Evolutionary conservation across 1,140 invertebrate genomes (phyloP).

Genomic region (Bombus consobrinus): DNA sequence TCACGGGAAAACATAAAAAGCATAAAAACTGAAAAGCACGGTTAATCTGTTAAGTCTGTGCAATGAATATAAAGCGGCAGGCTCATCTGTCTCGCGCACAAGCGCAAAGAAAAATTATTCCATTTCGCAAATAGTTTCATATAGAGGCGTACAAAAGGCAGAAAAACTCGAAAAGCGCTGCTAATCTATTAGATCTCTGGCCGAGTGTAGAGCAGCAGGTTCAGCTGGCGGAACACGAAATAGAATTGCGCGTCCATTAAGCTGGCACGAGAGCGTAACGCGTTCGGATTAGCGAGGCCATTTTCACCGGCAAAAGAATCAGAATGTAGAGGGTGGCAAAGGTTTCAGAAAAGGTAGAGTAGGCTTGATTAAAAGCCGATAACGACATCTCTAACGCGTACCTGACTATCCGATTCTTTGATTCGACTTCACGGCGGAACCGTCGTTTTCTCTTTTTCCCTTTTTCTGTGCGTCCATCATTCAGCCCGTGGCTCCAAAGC

Average conservation of each 20-base stretch:
- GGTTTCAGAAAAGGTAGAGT: conserved; percentile 14
- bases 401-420: conserved; percentile 45
- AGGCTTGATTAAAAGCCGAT: conserved; percentile 63
- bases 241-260: not conserved
- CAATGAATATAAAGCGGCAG: not conserved
- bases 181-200: not conserved
- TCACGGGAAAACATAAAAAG: not conserved
- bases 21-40: not conserved
- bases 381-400: conserved; percentile 52
- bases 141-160: not conserved
- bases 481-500: conserved; percentile 5
- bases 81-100: not conserved
- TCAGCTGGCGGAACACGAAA: conserved; percentile 2
- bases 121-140: not conserved
- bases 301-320: conserved; percentile 11
- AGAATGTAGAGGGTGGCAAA: not conserved
- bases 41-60: not conserved
- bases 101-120: not conserved
- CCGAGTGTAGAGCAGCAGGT: not conserved
- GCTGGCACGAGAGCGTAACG: conserved; percentile 2
- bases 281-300: conserved; percentile 33
- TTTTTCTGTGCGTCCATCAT: not conserved
- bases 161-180: not conserved
- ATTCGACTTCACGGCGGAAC: conserved; percentile 56
- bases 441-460: conserved; percentile 22